Conservation (phyloP, 2,797 vertebrate genomes). For the Bovichtus diacanthus region DNA sequence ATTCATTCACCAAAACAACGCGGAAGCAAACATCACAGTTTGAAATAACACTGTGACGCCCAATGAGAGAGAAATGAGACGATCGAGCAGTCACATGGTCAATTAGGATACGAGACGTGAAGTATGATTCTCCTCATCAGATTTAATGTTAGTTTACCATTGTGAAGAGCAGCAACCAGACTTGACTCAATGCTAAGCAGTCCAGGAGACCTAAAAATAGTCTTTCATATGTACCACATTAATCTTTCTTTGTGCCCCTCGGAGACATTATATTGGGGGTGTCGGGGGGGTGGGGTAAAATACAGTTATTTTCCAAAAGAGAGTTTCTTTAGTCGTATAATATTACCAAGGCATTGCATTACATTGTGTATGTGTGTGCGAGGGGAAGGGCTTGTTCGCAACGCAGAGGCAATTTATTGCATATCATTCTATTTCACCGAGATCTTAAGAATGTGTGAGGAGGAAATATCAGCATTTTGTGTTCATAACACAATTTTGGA, state of each 20-base stretch:
- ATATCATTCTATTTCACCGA: slow-evolving; percentile 64
- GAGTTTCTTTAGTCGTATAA: slow-evolving; percentile 84
- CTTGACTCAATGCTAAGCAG: slow-evolving; percentile 71
- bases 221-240: slow-evolving; percentile 83
- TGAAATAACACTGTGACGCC: slow-evolving; percentile 16
- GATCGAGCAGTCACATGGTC: slow-evolving; percentile 20
- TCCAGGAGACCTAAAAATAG: slow-evolving; percentile 82
- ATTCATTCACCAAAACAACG: slow-evolving; percentile 42
- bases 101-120: slow-evolving; percentile 11
- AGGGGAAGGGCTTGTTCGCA: slow-evolving; percentile 53
- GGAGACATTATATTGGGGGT: slow-evolving; percentile 76
- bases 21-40: not conserved
- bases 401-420: slow-evolving; percentile 78
- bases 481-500: slow-evolving; percentile 65
- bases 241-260: slow-evolving; percentile 72
- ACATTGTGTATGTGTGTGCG: slow-evolving; percentile 54
- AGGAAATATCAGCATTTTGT: slow-evolving; percentile 66
- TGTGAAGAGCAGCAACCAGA: slow-evolving; percentile 58
- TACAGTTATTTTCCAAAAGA: slow-evolving; percentile 83
- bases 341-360: slow-evolving; percentile 81
- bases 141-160: slow-evolving; percentile 62
- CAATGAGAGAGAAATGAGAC: slow-evolving; percentile 5
- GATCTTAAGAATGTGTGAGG: slow-evolving; percentile 65
- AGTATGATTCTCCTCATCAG: slow-evolving; percentile 21
- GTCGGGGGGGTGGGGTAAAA: slow-evolving; percentile 76